phyloP scores from a whole-genome alignment of 2,113 vertebrate species.

The Mirza zaza region DNA sequence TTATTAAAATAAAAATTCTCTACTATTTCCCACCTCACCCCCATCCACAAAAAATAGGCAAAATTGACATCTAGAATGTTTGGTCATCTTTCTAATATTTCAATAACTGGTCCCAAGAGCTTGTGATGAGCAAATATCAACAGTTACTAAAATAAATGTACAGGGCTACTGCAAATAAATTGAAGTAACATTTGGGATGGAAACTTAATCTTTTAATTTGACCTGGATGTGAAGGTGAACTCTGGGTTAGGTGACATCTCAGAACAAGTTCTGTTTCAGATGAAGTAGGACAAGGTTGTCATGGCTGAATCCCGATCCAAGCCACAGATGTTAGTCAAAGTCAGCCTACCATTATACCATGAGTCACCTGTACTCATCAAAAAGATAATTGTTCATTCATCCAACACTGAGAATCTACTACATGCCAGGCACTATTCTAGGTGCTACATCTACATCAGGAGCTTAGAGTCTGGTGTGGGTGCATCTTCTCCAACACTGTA shows the following conservation, averaged over 20 bases:
- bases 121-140: conserved; percentile 25
- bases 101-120: background rate
- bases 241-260: conserved; percentile 7
- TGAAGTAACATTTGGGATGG: background rate
- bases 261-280: conserved; percentile 15
- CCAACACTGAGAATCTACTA: background rate
- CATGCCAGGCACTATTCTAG: background rate
- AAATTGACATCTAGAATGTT: conserved; percentile 27
- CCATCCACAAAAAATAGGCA: background rate
- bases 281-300: background rate
- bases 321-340: background rate
- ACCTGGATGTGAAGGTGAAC: background rate
- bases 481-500: background rate
- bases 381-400: background rate
- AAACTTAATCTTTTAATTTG: conserved; percentile 18
- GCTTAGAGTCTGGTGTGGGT: background rate
- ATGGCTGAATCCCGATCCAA: background rate
- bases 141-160: conserved; percentile 38
- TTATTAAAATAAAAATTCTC: conserved; percentile 36
- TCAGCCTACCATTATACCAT: background rate
- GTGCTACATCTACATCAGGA: background rate
- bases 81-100: conserved; percentile 30
- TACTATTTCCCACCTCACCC: background rate
- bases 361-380: background rate
- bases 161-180: conserved; percentile 20